Base-by-base conservation (phyloP, 1,140 invertebrate species). In the Stratiolaelaps scimitus region DNA sequence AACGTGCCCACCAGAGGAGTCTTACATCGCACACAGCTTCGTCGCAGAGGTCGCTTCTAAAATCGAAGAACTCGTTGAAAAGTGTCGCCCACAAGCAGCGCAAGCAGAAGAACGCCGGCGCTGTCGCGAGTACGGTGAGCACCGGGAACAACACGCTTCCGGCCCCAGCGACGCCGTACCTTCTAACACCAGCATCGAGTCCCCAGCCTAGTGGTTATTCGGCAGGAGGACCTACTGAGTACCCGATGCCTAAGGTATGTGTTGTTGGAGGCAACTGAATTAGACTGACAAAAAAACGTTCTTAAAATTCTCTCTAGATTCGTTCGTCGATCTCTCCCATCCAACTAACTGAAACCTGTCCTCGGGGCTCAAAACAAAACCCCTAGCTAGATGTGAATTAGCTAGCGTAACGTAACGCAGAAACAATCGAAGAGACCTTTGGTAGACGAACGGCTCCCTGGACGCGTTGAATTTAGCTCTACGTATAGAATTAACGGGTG, bases 171-270 rank as follows among this genome's bases (percentile, higher is more conserved):
- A 60, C 53, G 20, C 53, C 53, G 15, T 60, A 60, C 26, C 53
- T 60, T 23, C 53, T 60, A 26, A 60, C 53, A 29, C 53, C 53
- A 34, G 53, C 34, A 23, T 34, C 26, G 53, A 60, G 53, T 26
- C 53, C 53, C 26, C 53, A 60, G 20, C 53, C 53, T 34, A 26
- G 15, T 23, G 34, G 34, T 23, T 28, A 19, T 48, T 15, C 15
- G 17, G 15, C n/a, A 19, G 10, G 4, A 4, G 34, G 34, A 40
- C 53, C 53, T 15, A 26, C 34, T 23, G 53, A 60, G 23, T 60
- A 60, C 53, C 53, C 53, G 15, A 60, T 60, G 53, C 53, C 53
- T 23, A 60, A 60, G 53, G 53, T 60, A 60, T 6, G 53, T 20
- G 19, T 15, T 10, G 34, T 10, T 40, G 34, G 34, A 40, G 5